Evolutionary conservation across 1,140 invertebrate genomes (phyloP).

Genomic region (Papilio polytes): DNA sequence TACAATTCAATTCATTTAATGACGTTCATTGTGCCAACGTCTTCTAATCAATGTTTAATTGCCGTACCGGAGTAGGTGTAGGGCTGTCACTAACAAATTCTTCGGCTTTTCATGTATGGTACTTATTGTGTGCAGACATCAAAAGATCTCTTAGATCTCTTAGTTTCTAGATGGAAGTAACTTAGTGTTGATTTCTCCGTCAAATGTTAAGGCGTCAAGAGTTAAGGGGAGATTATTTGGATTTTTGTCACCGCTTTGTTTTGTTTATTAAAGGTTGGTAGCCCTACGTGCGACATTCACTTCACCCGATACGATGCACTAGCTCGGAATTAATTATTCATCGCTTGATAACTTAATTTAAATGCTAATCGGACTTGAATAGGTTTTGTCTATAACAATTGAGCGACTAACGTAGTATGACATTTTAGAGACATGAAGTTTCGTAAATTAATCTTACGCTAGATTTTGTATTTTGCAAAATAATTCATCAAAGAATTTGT

Average conservation of each 20-base stretch:
- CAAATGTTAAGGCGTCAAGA: no score
- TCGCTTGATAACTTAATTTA: constrained; percentile 13
- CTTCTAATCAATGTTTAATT: constrained; percentile 23
- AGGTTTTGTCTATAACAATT: constrained; percentile 6
- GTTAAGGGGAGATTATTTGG: no score
- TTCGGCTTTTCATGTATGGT: not conserved
- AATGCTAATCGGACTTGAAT: not conserved
- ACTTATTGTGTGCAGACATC: no score
- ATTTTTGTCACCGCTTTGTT: no score
- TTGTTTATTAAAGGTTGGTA: not conserved
- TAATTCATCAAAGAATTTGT: not conserved
- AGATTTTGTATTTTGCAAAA: not conserved
- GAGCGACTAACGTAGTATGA: not conserved
- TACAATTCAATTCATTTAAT: constrained; percentile 16
- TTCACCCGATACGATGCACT: not conserved
- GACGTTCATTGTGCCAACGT: constrained; percentile 4
- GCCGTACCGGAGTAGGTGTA: not conserved
- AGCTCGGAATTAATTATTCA: constrained; percentile 14
- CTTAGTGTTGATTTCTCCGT: no score
- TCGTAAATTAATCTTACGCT: not conserved
- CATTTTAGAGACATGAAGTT: not conserved
- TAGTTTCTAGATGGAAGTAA: no score
- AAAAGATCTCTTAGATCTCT: no score
- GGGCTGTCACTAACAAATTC: not conserved
- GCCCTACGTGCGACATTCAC: not conserved